phyloP scores from a whole-genome alignment of 2,888 invertebrate species.

The Cantharis lateralis region DNA sequence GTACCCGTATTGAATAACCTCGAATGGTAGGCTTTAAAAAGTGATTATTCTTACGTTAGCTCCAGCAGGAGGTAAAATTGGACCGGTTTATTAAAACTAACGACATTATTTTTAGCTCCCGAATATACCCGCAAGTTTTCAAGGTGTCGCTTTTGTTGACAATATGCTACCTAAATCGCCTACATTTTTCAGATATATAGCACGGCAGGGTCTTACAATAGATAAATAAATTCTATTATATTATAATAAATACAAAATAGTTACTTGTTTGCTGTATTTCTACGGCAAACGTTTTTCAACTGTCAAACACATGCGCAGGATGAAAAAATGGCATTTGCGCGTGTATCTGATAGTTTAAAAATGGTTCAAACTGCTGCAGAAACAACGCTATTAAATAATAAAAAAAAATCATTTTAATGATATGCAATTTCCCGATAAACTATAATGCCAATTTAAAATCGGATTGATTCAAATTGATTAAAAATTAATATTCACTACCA shows the following conservation, averaged over 20 bases:
- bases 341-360: too few species aligned
- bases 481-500: neutral
- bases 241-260: too few species aligned
- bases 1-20: neutral
- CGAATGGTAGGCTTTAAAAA: neutral
- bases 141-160: neutral
- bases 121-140: neutral
- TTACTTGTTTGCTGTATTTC: too few species aligned
- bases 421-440: neutral
- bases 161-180: too few species aligned
- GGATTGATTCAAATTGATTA: neutral
- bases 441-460: neutral
- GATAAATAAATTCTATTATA: too few species aligned
- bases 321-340: too few species aligned
- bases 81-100: neutral
- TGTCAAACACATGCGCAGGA: too few species aligned
- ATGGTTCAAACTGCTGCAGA: too few species aligned
- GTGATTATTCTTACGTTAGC: neutral
- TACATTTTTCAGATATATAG: too few species aligned
- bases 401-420: neutral
- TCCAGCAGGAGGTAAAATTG: neutral
- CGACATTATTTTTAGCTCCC: neutral
- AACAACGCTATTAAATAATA: neutral
- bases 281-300: too few species aligned
- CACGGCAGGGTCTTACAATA: too few species aligned